Percentiles rank a stretch among this genome's conserved stretches.
Conservation (phyloP, 1,140 invertebrate genomes). For the Dryas iulia region DNA sequence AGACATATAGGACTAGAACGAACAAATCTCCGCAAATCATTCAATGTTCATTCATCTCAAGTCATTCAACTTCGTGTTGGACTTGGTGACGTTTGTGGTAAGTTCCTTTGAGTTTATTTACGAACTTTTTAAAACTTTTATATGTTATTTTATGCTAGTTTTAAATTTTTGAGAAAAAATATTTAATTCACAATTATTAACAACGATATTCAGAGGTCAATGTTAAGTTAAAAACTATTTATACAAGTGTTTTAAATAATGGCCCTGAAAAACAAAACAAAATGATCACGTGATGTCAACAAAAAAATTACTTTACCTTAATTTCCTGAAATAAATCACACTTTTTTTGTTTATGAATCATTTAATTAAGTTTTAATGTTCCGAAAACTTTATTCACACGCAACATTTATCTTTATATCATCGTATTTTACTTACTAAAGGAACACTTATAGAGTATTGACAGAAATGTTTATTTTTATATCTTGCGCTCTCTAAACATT, state of each 20-base stretch:
- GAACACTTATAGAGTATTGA: background rate
- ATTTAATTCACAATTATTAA: background rate
- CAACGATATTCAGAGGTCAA: background rate
- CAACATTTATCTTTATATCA: background rate
- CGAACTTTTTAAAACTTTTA: constrained; percentile 9
- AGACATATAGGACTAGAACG: constrained; percentile 10
- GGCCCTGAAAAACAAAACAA: constrained; percentile 41
- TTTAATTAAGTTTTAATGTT: background rate
- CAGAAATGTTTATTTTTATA: constrained; percentile 7
- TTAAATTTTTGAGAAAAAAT: background rate
- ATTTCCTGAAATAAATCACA: too few relatives aligned
- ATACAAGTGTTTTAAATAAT: constrained; percentile 43
- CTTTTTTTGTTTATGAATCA: background rate
- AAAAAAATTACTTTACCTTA: constrained; percentile 25
- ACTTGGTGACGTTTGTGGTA: constrained; percentile 35
- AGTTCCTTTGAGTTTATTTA: constrained; percentile 30
- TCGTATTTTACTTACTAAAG: background rate
- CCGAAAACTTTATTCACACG: background rate
- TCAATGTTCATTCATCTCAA: constrained; percentile 33
- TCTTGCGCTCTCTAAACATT: background rate
- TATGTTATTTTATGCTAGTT: background rate
- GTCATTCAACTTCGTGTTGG: constrained; percentile 33
- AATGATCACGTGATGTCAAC: constrained; percentile 52
- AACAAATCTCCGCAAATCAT: constrained; percentile 28
- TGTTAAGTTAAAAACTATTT: constrained; percentile 4